phyloP scores from a whole-genome alignment of 2,888 invertebrate genomes.

The Agonopterix heracliana region DNA sequence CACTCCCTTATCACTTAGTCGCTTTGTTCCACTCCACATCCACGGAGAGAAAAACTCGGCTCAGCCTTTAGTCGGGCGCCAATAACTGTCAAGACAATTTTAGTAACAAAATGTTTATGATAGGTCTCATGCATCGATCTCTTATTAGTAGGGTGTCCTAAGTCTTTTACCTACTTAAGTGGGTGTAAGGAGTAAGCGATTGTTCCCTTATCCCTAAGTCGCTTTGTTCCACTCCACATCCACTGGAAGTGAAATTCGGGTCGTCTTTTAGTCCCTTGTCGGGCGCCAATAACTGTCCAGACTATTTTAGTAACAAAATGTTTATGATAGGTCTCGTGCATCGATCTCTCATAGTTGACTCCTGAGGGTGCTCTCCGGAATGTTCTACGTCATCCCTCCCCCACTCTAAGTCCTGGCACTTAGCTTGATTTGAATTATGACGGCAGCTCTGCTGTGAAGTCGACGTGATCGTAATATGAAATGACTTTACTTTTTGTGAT shows the following conservation, averaged over 20 bases:
- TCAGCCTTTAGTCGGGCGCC: background rate
- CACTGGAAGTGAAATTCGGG: background rate
- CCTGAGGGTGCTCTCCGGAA: constrained; percentile 21
- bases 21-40: background rate
- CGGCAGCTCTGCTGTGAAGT: constrained; percentile 28
- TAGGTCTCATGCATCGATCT: too few relatives aligned
- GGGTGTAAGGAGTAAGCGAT: too few relatives aligned
- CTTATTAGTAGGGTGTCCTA: too few relatives aligned
- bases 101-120: too few relatives aligned
- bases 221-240: background rate
- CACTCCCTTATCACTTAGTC: too few relatives aligned
- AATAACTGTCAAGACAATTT: too few relatives aligned
- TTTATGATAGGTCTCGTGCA: background rate
- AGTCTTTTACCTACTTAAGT: too few relatives aligned
- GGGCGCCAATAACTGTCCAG: constrained; percentile 1
- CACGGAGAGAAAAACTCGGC: background rate
- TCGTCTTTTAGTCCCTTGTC: background rate
- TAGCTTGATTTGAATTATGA: constrained; percentile 42
- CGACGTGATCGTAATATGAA: constrained; percentile 27
- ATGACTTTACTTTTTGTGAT: background rate
- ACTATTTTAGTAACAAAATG: background rate
- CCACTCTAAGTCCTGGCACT: constrained; percentile 24
- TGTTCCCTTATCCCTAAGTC: too few relatives aligned
- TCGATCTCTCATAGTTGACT: background rate
- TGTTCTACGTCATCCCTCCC: constrained; percentile 20